A percentile compares a stretch with the other conserved stretches of the same genome.
Conservation (phyloP, 2,888 invertebrate species). For the Antheraea assamensis region DNA sequence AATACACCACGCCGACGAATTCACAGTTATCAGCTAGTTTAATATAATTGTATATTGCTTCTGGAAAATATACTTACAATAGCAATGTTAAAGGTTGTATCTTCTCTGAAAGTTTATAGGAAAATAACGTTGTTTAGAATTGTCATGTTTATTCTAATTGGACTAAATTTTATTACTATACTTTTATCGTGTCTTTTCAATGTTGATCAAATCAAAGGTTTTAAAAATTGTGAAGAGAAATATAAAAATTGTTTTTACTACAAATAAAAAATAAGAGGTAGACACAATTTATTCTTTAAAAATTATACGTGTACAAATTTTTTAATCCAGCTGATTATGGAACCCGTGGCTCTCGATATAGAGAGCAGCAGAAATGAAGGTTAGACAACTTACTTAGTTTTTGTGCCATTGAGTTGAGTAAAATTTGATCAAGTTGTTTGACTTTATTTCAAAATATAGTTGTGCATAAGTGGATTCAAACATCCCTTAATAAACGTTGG, state of each 20-base stretch:
- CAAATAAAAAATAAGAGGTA: neutral
- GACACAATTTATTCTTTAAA: neutral
- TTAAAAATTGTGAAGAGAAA: too few species aligned
- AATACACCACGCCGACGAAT: too few species aligned
- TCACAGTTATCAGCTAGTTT: too few species aligned
- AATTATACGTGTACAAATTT: neutral
- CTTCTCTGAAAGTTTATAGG: too few species aligned
- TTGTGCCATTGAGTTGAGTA: neutral
- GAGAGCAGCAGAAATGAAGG: neutral
- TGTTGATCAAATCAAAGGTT: too few species aligned
- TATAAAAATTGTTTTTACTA: neutral
- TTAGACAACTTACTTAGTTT: neutral
- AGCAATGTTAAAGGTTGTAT: too few species aligned
- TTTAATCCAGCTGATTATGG: neutral
- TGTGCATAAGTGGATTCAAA: conserved; percentile 61
- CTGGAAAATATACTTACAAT: too few species aligned
- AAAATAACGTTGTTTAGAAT: too few species aligned
- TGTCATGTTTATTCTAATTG: too few species aligned
- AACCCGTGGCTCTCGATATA: neutral
- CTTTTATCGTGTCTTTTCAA: neutral
- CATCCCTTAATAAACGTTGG: conserved; percentile 65
- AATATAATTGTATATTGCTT: too few species aligned
- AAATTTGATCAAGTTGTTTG: neutral
- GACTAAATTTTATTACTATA: too few species aligned
- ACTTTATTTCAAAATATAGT: conserved; percentile 24